phyloP scores from a whole-genome alignment of 1,140 invertebrate genomes.

The Sinonovacula constricta region DNA sequence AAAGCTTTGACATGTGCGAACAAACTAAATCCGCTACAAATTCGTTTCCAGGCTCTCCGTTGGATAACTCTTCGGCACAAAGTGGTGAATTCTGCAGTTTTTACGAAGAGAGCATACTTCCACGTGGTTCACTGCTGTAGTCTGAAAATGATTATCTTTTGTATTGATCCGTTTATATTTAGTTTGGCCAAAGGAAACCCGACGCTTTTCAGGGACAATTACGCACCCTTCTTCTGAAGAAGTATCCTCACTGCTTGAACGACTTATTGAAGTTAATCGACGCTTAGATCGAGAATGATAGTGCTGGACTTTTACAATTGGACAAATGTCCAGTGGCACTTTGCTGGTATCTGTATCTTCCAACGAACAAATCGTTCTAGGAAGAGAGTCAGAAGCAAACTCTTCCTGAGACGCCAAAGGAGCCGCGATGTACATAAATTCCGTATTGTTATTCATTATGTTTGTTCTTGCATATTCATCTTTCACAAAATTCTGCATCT shows the following conservation, averaged over 20 bases:
- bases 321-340: constrained; percentile 44
- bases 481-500: constrained; percentile 22
- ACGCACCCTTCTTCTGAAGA: constrained; percentile 17
- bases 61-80: neutral
- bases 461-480: constrained; percentile 26
- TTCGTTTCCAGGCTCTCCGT: neutral
- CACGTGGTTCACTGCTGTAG: neutral
- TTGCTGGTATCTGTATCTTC: constrained; percentile 1
- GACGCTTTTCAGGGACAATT: neutral
- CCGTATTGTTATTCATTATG: neutral
- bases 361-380: neutral
- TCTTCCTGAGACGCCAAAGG: constrained; percentile 23
- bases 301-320: constrained; percentile 53
- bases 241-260: constrained; percentile 25
- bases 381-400: neutral
- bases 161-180: neutral
- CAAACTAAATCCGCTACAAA: neutral
- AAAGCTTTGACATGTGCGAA: no score
- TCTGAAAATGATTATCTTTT: neutral
- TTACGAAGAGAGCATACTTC: neutral
- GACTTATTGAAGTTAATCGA: constrained; percentile 26
- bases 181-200: neutral
- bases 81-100: neutral
- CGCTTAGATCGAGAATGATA: constrained; percentile 48
- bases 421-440: neutral